These are phyloP conservation scores for Gila robusta DNA, from an alignment of 2,797 vertebrate species.

Conservation along the genomic window DNA sequence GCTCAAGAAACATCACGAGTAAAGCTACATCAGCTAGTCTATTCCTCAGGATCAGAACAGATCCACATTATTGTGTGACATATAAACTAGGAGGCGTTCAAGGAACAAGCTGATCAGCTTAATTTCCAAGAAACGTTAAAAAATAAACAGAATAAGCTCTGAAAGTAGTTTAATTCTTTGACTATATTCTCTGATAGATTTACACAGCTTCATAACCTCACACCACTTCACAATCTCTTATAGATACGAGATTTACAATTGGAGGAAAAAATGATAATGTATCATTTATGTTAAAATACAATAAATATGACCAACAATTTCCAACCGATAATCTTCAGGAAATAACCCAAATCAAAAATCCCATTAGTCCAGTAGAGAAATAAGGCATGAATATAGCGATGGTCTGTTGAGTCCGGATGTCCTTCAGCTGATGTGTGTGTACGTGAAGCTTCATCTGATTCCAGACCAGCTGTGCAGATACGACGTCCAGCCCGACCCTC, in stretches of 20 bases:
- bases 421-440: neutral
- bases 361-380: neutral
- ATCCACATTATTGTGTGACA: no score
- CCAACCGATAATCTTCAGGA: neutral
- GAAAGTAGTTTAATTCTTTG: neutral
- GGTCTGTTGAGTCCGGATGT: neutral
- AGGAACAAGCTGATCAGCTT: no score
- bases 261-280: neutral
- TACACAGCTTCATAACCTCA: neutral
- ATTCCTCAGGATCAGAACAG: no score
- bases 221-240: neutral
- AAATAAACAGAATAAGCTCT: neutral
- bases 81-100: no score
- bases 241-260: neutral
- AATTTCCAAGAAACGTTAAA: neutral
- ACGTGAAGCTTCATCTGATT: conserved; percentile 75
- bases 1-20: no score
- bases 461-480: conserved; percentile 99
- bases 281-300: neutral
- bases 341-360: neutral
- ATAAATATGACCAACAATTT: neutral
- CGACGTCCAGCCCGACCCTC: conserved; percentile 91
- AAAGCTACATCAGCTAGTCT: no score
- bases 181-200: neutral
- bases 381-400: neutral